Evolutionary conservation across 2,113 vertebrate species (phyloP).

Genomic region (Silurus asotus): DNA sequence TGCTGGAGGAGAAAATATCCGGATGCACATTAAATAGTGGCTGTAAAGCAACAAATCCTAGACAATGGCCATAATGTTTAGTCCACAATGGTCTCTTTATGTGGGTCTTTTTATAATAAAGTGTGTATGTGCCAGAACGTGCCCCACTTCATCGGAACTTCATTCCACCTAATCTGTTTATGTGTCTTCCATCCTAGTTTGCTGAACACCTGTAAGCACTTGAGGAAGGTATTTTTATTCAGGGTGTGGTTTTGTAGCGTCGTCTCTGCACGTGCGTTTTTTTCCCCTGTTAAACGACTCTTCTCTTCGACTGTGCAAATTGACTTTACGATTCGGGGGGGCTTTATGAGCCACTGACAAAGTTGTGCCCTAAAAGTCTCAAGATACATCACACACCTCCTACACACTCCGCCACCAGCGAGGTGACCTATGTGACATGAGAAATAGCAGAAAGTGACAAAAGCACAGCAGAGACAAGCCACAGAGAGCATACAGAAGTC

Average conservation of each 20-base stretch:
- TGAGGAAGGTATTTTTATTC: neutral
- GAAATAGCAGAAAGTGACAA: neutral
- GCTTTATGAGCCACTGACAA: neutral
- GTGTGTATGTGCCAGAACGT: neutral
- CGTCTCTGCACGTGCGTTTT: conserved; percentile 1
- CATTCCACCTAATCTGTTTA: neutral
- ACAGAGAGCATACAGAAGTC: neutral
- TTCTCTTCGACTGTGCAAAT: conserved; percentile 29
- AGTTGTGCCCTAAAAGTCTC: conserved; percentile 1
- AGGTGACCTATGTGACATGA: conserved; percentile 7
- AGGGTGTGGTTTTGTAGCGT: neutral
- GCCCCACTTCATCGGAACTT: neutral
- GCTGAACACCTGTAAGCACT: conserved; percentile 25
- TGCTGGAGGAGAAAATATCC: neutral
- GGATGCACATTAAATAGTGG: neutral
- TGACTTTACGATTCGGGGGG: neutral
- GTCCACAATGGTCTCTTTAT: neutral
- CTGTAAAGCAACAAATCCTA: neutral
- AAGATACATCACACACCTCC: neutral
- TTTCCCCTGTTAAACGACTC: no score
- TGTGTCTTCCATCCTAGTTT: neutral
- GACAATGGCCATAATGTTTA: neutral
- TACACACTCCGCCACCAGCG: neutral
- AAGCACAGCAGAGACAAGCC: neutral
- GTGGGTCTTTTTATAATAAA: neutral